phyloP scores from a whole-genome alignment of 2,797 vertebrate genomes.

The Parauchenoglanis punctatus region DNA sequence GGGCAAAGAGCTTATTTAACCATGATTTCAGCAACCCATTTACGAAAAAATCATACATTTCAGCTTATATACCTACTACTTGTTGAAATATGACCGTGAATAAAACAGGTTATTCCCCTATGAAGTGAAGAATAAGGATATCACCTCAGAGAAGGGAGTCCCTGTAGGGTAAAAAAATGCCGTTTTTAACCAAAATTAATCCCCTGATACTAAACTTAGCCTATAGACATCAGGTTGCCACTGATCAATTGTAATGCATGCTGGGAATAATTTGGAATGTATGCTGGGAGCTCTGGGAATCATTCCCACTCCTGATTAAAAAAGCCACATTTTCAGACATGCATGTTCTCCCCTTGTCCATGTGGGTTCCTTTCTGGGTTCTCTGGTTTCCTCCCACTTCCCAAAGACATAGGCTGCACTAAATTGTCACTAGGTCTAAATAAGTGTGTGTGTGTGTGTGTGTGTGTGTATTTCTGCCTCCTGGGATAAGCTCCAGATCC shows the following conservation, averaged over 20 bases:
- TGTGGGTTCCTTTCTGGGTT: not conserved
- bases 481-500: not conserved
- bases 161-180: not conserved
- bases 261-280: not conserved
- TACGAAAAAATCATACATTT: not conserved
- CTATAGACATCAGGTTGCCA: not conserved
- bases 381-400: not conserved
- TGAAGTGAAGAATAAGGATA: not conserved
- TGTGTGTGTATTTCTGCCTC: not conserved
- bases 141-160: not conserved
- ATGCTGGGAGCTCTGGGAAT: not conserved
- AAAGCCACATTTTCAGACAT: not conserved
- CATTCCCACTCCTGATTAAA: not conserved
- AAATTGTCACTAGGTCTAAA: not conserved
- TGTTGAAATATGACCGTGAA: not conserved
- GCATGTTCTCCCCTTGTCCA: not conserved
- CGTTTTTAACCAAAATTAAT: not conserved
- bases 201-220: not conserved
- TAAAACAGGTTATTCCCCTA: not conserved
- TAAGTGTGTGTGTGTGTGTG: not conserved
- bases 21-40: not conserved
- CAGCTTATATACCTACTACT: not conserved
- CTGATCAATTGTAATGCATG: not conserved
- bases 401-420: not conserved
- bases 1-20: not conserved